Conservation (phyloP, 2,797 vertebrate genomes). For the Leucoraja ocellata region DNA sequence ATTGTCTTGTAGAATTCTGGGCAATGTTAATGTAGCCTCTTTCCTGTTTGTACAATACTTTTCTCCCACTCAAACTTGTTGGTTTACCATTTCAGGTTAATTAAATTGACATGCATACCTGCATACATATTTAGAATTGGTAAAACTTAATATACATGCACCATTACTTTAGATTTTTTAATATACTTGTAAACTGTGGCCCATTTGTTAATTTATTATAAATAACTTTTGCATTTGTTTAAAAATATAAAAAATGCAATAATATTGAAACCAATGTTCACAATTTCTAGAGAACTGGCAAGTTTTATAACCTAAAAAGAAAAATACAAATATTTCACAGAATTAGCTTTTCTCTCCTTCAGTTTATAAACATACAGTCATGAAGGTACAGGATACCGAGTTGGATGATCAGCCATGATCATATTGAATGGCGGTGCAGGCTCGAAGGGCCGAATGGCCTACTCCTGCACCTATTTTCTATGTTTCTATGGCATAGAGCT, state of each 20-base stretch:
- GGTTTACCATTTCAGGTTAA: not conserved
- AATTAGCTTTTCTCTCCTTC: not conserved
- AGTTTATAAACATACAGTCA: not conserved
- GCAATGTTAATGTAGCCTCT: not conserved
- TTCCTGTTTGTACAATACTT: not conserved
- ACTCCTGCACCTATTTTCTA: no score
- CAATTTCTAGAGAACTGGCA: not conserved
- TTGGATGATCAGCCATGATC: no score
- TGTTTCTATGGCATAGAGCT: no score
- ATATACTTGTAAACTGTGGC: not conserved
- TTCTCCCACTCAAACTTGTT: not conserved
- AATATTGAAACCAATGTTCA: not conserved
- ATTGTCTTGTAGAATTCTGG: not conserved
- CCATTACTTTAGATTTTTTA: constrained; percentile 1
- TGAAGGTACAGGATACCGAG: no score
- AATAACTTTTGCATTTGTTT: not conserved
- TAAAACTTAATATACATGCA: not conserved
- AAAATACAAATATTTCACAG: not conserved
- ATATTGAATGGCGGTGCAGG: no score
- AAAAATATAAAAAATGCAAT: not conserved
- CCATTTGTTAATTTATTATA: not conserved
- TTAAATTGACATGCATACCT: not conserved
- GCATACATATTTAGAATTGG: not conserved
- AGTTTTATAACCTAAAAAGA: not conserved
- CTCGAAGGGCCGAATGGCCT: no score